Evolutionary conservation across 1,140 invertebrate genomes (phyloP).

Genomic region (Magallana angulata): DNA sequence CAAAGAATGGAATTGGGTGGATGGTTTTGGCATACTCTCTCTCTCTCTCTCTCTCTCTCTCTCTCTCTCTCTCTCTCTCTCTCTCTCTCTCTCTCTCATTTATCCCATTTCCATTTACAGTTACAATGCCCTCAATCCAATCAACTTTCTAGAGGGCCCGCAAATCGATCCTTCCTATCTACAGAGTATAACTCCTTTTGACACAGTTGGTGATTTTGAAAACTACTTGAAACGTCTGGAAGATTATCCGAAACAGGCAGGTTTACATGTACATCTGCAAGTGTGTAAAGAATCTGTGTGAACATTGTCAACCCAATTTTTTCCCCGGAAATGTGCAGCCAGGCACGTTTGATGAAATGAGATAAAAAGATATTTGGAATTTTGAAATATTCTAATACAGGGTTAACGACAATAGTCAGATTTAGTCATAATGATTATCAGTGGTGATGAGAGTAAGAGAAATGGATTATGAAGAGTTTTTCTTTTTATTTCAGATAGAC

Average conservation of each 20-base stretch:
- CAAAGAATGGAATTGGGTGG: too few relatives aligned
- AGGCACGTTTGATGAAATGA: too few relatives aligned
- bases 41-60: too few relatives aligned
- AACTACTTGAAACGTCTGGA: slow-evolving; percentile 63
- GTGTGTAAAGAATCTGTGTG: neutral
- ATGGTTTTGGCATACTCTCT: too few relatives aligned
- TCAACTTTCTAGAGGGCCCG: slow-evolving; percentile 68
- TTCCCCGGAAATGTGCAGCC: too few relatives aligned
- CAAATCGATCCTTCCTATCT: slow-evolving; percentile 55
- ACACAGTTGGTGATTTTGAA: slow-evolving; percentile 65
- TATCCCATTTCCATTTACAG: slow-evolving; percentile 49
- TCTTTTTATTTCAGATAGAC: slow-evolving; percentile 59
- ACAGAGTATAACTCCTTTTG: slow-evolving; percentile 52
- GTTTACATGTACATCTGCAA: neutral
- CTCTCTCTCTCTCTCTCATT: too few relatives aligned
- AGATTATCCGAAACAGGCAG: slow-evolving; percentile 62
- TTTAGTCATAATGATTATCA: neutral
- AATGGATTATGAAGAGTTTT: neutral
- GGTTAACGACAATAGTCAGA: neutral
- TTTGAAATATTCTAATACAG: neutral
- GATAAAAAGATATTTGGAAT: neutral
- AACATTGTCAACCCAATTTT: too few relatives aligned
- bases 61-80: too few relatives aligned
- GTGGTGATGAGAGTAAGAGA: neutral
- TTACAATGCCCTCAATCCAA: slow-evolving; percentile 64